Percentiles rank a stretch among this genome's conserved stretches.
Evolutionary conservation across 2,797 vertebrate genomes (phyloP).

Genomic region (Lycodopsis pacificus): DNA sequence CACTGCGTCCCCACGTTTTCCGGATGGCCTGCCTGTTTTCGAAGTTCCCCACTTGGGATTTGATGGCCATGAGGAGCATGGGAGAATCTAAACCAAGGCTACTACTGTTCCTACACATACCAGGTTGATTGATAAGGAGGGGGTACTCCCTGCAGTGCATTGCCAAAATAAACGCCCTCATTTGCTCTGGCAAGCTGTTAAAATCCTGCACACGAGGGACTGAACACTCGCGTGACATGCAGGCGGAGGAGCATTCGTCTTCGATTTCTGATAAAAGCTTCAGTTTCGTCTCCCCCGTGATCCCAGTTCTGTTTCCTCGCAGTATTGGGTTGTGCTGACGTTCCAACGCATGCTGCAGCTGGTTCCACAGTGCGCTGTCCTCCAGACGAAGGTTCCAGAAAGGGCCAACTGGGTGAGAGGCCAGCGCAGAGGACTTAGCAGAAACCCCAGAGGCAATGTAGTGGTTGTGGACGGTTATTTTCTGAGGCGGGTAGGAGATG

Average conservation of each 20-base stretch:
- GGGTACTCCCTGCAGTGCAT: conserved; percentile 85
- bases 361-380: conserved; percentile 84
- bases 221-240: conserved; percentile 60
- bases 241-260: conserved; percentile 57
- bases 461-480: conserved; percentile 79
- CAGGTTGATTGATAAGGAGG: conserved; percentile 80
- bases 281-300: conserved; percentile 15
- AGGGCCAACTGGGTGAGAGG: conserved; percentile 75
- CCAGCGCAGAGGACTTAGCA: conserved; percentile 64
- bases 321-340: conserved; percentile 84
- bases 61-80: conserved; percentile 84
- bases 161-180: conserved; percentile 81
- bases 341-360: conserved; percentile 82
- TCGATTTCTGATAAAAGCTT: conserved; percentile 27
- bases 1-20: conserved; percentile 85
- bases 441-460: conserved; percentile 81
- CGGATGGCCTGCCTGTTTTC: conserved; percentile 87
- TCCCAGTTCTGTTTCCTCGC: conserved; percentile 63
- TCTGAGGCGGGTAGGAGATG: conserved; percentile 81
- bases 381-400: conserved; percentile 86
- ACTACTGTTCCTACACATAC: conserved; percentile 63
- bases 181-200: conserved; percentile 77
- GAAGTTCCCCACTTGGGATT: conserved; percentile 86
- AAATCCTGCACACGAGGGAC: conserved; percentile 60
- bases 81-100: conserved; percentile 51